Evolutionary conservation across 23 tunicate species (phyloP).

Genomic region (Trididemnum nubilum): DNA sequence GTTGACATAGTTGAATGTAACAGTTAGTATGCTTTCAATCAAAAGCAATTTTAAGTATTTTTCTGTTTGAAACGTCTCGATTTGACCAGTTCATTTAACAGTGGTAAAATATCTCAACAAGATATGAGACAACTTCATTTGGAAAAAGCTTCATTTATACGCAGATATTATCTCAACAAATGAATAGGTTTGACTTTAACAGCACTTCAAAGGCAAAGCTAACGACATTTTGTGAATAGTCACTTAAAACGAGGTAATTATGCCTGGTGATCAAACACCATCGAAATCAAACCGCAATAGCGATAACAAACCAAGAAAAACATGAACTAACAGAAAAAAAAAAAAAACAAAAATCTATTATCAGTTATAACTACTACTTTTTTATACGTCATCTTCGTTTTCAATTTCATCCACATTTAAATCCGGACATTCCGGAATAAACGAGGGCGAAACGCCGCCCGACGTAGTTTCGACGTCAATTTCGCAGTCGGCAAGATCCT

Average conservation of each 20-base stretch:
- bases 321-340: slow-evolving; percentile 22
- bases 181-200: no score
- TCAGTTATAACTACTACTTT: not conserved
- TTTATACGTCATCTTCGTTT: slow-evolving; percentile 31
- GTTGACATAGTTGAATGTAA: no score
- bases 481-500: slow-evolving; percentile 2
- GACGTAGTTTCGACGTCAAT: slow-evolving; percentile 25
- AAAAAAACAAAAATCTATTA: not conserved
- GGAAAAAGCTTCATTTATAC: no score
- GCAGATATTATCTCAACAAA: no score
- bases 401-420: slow-evolving; percentile 63
- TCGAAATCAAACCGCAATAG: slow-evolving; percentile 30
- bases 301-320: not conserved
- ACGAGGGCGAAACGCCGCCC: slow-evolving; percentile 26
- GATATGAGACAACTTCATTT: no score
- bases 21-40: no score
- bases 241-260: not conserved
- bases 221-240: not conserved
- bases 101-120: no score
- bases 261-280: not conserved
- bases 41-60: no score
- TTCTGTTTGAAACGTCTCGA: no score
- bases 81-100: no score
- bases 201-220: no score
- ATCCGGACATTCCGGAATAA: slow-evolving; percentile 53